Base-by-base conservation (phyloP, 2,113 vertebrate species). In the Echinops telfairi region DNA sequence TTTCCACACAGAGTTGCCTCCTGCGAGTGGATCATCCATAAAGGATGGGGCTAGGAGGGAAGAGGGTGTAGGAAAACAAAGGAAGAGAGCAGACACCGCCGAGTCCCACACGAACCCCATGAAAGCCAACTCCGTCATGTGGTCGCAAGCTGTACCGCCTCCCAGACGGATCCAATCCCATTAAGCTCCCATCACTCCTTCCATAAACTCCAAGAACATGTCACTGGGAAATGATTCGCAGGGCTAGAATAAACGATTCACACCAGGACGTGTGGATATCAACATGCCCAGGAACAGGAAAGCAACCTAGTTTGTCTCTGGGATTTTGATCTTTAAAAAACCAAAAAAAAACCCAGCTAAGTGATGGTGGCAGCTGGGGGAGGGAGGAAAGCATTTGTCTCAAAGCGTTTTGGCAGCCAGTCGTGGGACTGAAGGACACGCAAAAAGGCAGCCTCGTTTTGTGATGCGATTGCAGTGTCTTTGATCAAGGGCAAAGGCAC, bases 401-500 rank as follows among this genome's bases (percentile, higher is more conserved):
- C 79, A 0, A 4, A 12, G 89, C 33, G 17, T 20, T 91, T 38
- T 6, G 53, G 89, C 89, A 91, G 81, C 84, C 92, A 33, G 38
- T 96, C 96, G 0, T 16, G 60, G 29, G 47, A 80, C 3, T 75
- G 94, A 95, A 62, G 71, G 87, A 73, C 89, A 83, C 71, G 84
- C 91, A 14, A 82, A 94, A 76, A 94, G 91, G 83, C 91, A 91
- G 79, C 38, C 89, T 84, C 81, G 1, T 83, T 94, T 88, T 31
- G 71, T 73, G 90, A 90, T 86, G 93, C 89, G 86, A 94, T 23
- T 79, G 90, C 92, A 75, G 90, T 11, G 31, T 70, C 95, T 95
- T 96, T 96, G 93, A 96, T 95, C 88, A 95, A 76, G 83, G 89
- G 79, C 15, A 85, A 92, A 83, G 79, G 89, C 71, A 88, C 89